Conservation (phyloP, 2,113 vertebrate genomes). For the Barbus barbus region DNA sequence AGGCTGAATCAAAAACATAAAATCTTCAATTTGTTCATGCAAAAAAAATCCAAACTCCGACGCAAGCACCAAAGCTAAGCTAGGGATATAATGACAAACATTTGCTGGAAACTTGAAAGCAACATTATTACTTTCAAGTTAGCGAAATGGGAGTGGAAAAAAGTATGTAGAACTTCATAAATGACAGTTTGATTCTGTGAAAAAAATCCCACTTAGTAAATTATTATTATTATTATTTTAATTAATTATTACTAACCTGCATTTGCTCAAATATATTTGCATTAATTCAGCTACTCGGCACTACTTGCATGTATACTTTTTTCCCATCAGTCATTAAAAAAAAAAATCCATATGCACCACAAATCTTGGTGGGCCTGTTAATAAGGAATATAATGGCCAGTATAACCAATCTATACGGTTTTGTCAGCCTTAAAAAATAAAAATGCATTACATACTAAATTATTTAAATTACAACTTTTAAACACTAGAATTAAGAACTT, state of each 20-base stretch:
- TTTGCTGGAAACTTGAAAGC: not conserved
- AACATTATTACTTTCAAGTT: not conserved
- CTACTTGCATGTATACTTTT: no score
- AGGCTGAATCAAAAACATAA: not conserved
- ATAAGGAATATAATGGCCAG: not conserved
- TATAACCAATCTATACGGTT: not conserved
- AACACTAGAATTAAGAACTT: no score
- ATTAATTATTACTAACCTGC: not conserved
- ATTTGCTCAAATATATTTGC: not conserved
- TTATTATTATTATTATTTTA: no score
- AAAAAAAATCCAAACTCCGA: not conserved
- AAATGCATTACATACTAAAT: no score
- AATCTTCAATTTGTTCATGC: not conserved
- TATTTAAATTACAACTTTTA: no score
- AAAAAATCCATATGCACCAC: not conserved
- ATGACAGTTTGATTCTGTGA: not conserved
- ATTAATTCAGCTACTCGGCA: not conserved
- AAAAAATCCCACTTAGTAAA: not conserved
- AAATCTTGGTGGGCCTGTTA: not conserved
- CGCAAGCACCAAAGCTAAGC: not conserved
- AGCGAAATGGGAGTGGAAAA: not conserved
- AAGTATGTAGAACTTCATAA: not conserved
- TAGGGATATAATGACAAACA: not conserved
- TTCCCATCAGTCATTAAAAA: no score
- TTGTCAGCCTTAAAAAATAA: not conserved